Percentiles rank a stretch among this genome's conserved stretches.
phyloP scores from a whole-genome alignment of 1,140 invertebrate genomes.

The Thalassaphorura encarpata region DNA sequence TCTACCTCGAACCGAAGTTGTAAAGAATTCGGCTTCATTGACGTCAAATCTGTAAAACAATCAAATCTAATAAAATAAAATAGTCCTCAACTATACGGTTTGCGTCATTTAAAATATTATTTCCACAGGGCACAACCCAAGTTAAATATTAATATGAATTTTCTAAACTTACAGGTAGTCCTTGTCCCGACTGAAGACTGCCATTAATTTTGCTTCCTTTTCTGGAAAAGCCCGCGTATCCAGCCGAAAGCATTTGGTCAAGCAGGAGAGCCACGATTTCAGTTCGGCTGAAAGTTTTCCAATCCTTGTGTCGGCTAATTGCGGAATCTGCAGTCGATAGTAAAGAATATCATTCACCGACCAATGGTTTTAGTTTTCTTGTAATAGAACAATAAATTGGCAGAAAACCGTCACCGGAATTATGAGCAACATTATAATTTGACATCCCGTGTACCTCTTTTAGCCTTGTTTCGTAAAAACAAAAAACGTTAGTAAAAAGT shows the following conservation, averaged over 20 bases:
- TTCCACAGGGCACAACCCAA: conserved; percentile 23
- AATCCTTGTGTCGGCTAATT: conserved; percentile 46
- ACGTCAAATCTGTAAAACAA: conserved; percentile 65
- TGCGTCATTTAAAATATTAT: not conserved
- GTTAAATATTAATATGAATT: conserved; percentile 15
- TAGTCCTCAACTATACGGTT: not conserved
- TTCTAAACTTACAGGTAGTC: conserved; percentile 78
- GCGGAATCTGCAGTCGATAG: conserved; percentile 48
- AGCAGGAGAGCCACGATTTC: conserved; percentile 46
- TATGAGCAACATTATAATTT: too few species aligned
- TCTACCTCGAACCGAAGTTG: conserved; percentile 61
- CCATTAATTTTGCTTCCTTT: conserved; percentile 55
- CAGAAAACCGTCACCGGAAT: too few species aligned
- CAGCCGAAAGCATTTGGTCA: conserved; percentile 52
- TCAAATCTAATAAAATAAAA: not conserved
- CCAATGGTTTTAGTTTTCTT: too few species aligned
- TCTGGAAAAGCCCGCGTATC: conserved; percentile 57
- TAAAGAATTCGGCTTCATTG: conserved; percentile 69
- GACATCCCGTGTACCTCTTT: too few species aligned
- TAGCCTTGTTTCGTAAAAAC: too few species aligned
- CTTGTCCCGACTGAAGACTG: conserved; percentile 74
- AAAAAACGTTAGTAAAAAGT: too few species aligned
- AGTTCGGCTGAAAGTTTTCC: too few species aligned
- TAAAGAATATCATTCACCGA: conserved; percentile 4
- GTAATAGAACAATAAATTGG: too few species aligned